Conservation (phyloP, 2,797 vertebrate species). For the Chaetodon trifasciatus region DNA sequence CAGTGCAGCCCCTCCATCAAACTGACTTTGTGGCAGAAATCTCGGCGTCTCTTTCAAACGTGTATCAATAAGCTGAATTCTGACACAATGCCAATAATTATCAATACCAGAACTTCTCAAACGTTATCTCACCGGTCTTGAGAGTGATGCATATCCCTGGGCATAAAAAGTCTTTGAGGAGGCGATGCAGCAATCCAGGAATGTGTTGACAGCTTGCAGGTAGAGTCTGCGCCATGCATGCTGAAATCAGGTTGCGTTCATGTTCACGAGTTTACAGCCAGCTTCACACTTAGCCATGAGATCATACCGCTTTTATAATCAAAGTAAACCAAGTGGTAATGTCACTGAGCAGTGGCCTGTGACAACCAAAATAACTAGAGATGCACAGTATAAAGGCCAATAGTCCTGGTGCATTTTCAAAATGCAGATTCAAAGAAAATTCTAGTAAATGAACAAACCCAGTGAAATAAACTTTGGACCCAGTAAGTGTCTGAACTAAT, state of each 20-base stretch:
- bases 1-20: background rate
- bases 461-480: background rate
- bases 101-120: slow-evolving; percentile 16
- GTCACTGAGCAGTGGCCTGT: background rate
- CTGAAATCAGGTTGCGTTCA: slow-evolving; percentile 60
- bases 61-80: background rate
- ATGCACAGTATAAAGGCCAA: background rate
- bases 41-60: background rate
- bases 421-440: background rate
- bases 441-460: slow-evolving; percentile 15
- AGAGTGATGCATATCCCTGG: slow-evolving; percentile 38
- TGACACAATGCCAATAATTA: background rate
- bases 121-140: slow-evolving; percentile 43
- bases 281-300: slow-evolving; percentile 43
- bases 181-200: slow-evolving; percentile 39
- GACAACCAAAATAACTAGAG: background rate
- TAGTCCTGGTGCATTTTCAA: background rate
- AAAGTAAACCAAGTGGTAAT: slow-evolving; percentile 25
- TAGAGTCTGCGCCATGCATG: slow-evolving; percentile 57
- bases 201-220: slow-evolving; percentile 69
- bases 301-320: slow-evolving; percentile 34
- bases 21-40: background rate
- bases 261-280: slow-evolving; percentile 61
- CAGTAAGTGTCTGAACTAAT: slow-evolving; percentile 18
- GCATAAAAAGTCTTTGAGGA: slow-evolving; percentile 35